phyloP scores from a whole-genome alignment of 2,888 invertebrate genomes.

The Melikaiella ostensackeni region DNA sequence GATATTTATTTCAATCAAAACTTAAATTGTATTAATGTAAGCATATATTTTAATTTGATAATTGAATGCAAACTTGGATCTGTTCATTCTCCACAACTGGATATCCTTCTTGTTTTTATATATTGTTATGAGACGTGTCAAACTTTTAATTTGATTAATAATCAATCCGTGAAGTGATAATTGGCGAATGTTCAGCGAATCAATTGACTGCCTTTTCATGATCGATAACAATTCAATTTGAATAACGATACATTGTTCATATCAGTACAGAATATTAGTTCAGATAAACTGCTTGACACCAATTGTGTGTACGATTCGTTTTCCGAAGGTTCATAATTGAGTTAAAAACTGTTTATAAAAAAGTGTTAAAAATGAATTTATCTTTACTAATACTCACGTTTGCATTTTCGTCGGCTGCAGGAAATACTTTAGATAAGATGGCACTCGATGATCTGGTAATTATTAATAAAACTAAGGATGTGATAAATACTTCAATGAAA shows the following conservation, averaged over 20 bases:
- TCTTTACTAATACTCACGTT: background rate
- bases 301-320: background rate
- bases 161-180: background rate
- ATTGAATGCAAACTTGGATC: background rate
- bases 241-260: background rate
- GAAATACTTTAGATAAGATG: background rate
- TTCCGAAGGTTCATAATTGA: background rate
- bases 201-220: background rate
- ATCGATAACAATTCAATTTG: background rate
- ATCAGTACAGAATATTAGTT: background rate
- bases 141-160: background rate
- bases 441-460: background rate
- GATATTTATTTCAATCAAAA: too few relatives aligned
- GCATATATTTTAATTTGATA: too few relatives aligned
- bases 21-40: too few relatives aligned
- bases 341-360: background rate
- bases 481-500: too few relatives aligned
- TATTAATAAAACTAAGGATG: background rate
- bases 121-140: background rate
- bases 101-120: background rate
- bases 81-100: background rate
- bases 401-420: background rate
- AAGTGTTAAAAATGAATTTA: background rate
- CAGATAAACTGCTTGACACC: background rate
- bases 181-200: background rate